Percentiles rank a stretch among this genome's conserved stretches.
These are phyloP conservation scores for Hemichromis elongatus DNA, from an alignment of 2,113 vertebrate genomes.

Conservation along the genomic window DNA sequence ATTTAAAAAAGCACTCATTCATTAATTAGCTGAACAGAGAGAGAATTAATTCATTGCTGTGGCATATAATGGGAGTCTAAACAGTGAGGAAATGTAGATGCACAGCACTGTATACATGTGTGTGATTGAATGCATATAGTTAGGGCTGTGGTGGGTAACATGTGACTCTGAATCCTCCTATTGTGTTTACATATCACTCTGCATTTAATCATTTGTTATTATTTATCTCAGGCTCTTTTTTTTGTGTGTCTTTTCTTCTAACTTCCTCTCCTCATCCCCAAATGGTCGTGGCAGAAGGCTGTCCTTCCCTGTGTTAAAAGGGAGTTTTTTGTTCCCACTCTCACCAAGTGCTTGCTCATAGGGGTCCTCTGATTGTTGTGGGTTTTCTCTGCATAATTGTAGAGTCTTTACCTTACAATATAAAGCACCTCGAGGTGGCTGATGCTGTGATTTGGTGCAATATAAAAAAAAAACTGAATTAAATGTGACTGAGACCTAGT, in stretches of 20 bases:
- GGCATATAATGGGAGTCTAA: neutral
- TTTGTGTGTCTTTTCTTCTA: neutral
- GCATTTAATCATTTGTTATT: neutral
- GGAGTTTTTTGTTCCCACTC: neutral
- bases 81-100: neutral
- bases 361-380: neutral
- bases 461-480: neutral
- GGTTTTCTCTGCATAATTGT: neutral
- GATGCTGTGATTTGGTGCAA: neutral
- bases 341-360: neutral
- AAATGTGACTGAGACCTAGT: too few species aligned
- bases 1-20: neutral
- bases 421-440: neutral
- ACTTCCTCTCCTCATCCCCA: accelerated
- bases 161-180: neutral
- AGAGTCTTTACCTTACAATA: neutral
- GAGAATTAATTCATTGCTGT: neutral
- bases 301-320: neutral
- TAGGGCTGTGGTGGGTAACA: neutral
- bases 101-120: too few species aligned
- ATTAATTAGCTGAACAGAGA: neutral
- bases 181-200: neutral
- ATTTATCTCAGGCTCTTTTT: neutral
- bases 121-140: neutral
- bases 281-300: neutral